Evolutionary conservation across 1,140 invertebrate species (phyloP).

Genomic region (Streblospio benedicti): DNA sequence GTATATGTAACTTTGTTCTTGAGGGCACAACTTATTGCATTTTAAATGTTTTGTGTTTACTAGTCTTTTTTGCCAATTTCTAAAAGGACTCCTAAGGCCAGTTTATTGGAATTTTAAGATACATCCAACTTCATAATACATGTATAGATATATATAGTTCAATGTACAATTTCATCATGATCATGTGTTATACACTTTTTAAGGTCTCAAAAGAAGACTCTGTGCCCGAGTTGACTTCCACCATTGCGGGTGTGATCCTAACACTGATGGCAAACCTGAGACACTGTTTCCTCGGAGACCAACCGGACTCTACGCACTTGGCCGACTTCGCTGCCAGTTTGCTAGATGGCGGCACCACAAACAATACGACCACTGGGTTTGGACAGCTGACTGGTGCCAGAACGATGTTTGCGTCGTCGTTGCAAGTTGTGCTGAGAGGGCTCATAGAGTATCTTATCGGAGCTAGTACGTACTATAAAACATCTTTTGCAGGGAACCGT

Average conservation of each 20-base stretch:
- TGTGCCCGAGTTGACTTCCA: slow-evolving; percentile 38
- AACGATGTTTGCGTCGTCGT: slow-evolving; percentile 42
- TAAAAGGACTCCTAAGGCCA: no score
- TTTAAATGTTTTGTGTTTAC: no score
- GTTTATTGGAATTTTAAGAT: no score
- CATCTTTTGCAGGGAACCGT: no score
- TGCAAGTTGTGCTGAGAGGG: slow-evolving; percentile 50
- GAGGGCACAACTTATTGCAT: no score
- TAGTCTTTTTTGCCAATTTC: no score
- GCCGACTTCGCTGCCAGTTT: background rate
- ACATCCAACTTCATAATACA: no score
- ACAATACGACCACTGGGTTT: background rate
- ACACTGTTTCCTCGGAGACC: slow-evolving; percentile 50
- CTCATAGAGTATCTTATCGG: slow-evolving; percentile 51
- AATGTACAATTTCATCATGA: no score
- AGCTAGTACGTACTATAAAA: slow-evolving; percentile 46
- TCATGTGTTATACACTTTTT: no score
- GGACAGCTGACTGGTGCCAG: slow-evolving; percentile 22
- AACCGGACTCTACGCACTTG: slow-evolving; percentile 11
- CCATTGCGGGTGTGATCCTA: slow-evolving; percentile 42
- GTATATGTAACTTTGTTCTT: no score
- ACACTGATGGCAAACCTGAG: slow-evolving; percentile 44
- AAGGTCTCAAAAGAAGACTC: slow-evolving; percentile 43
- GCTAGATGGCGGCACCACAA: background rate
- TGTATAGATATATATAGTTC: no score